Evolutionary conservation across 2,113 vertebrate genomes (phyloP), one percentile per base, ranked within the genome.

Genomic region (Callopanchax toddi): DNA sequence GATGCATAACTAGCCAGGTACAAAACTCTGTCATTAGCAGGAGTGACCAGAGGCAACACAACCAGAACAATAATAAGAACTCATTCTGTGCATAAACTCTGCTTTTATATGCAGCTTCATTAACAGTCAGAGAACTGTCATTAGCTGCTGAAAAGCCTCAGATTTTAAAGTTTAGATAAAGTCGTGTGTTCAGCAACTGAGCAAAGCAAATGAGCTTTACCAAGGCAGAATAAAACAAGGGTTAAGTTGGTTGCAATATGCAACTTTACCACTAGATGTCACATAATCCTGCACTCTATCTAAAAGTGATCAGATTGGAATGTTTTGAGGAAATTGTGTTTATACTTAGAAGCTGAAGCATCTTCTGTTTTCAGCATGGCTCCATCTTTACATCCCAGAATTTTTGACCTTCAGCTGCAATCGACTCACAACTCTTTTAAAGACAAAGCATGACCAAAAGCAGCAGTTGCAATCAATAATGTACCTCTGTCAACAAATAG

Each of bases 241-340:
- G 16, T 39, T 1, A 17, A 26, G 17, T 18, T 50, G 7, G 22
- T 61, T 39, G 46, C 11, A 25, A 10, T 25, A 21, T 50, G 21
- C 21, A 39, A 20, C 22, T 61, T 61, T 11, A 26, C 46, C 45
- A 40, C 46, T 25, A 61, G 59, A 40, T 61, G 22, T 20, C 59
- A 49, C 46, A 39, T n/a, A 16, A 21, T 11, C 5, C 32, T 21
- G 32, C 18, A 0, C n/a, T 32, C 10, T 17, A 2, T 13, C 20
- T 57, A 12, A 9, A 26, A 57, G 0, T 2, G 1, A 15, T 13
- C 21, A 13, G 18, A 22, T 39, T 37, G 6, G 7, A 36, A 12
- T 26, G n/a, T 10, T 40, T 25, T 2, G 6, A 22, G 11, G 13
- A 54, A 53, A 11, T 9, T 43, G 7, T 10, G 25, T 16, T 15